Percentiles rank a stretch among this genome's conserved stretches.
phyloP scores from a whole-genome alignment of 2,797 vertebrate genomes.

The Chaetodon trifasciatus region DNA sequence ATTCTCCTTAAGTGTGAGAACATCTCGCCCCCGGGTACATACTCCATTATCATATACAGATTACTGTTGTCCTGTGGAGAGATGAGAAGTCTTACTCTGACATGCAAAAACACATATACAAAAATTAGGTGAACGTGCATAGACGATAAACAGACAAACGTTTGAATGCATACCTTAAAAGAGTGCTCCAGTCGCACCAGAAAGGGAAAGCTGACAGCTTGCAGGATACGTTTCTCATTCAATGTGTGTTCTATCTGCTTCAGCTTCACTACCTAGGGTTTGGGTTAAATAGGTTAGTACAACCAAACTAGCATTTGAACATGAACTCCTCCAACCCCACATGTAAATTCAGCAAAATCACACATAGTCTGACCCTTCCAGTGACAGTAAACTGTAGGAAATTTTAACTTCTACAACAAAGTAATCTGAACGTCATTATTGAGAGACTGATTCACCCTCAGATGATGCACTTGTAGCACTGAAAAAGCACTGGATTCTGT shows the following conservation, averaged over 20 bases:
- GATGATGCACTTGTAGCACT: neutral
- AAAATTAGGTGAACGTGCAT: neutral
- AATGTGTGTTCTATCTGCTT: conserved; percentile 97
- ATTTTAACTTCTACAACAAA: conserved; percentile 25
- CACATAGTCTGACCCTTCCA: neutral
- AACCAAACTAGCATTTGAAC: neutral
- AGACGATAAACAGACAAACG: neutral
- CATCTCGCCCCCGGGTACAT: conserved; percentile 95
- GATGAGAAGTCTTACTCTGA: conserved; percentile 21
- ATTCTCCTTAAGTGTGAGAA: conserved; percentile 96
- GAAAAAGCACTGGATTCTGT: neutral
- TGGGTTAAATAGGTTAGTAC: neutral
- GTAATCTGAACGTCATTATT: neutral
- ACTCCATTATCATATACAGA: conserved; percentile 98
- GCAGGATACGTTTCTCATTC: conserved; percentile 96
- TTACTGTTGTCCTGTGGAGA: conserved; percentile 91
- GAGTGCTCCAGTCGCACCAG: conserved; percentile 94
- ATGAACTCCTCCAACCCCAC: neutral
- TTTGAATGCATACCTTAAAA: conserved; percentile 88
- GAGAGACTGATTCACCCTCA: neutral
- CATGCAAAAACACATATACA: conserved; percentile 3
- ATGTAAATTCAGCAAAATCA: neutral
- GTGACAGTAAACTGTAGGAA: neutral
- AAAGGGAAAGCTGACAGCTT: conserved; percentile 95
- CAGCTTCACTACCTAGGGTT: conserved; percentile 92